A percentile compares a stretch with the other conserved stretches of the same genome.
phyloP scores from a whole-genome alignment of 2,888 invertebrate genomes.

The Hemaris fuciformis region DNA sequence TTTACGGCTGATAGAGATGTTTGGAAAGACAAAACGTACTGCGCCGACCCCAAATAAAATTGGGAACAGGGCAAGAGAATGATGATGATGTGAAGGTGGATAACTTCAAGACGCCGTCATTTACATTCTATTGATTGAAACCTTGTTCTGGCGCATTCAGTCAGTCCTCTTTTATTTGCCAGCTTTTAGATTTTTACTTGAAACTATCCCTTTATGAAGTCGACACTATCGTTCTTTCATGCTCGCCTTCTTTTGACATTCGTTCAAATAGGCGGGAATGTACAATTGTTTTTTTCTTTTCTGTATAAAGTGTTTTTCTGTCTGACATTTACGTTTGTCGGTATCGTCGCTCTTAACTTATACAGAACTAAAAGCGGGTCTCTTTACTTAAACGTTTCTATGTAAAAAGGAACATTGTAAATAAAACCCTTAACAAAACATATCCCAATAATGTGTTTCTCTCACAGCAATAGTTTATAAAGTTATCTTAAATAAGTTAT shows the following conservation, averaged over 20 bases:
- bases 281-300: background rate
- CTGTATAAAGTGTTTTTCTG: background rate
- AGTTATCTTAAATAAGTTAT: background rate
- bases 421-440: constrained; percentile 18
- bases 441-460: background rate
- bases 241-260: background rate
- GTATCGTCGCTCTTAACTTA: background rate
- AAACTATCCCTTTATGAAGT: background rate
- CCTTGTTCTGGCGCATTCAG: background rate
- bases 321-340: background rate
- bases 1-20: too few species aligned
- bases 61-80: too few species aligned
- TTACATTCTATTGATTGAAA: background rate
- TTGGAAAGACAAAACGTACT: too few species aligned
- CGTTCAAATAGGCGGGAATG: background rate
- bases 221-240: background rate
- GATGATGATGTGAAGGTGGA: too few species aligned
- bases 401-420: background rate
- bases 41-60: too few species aligned
- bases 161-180: background rate
- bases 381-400: background rate
- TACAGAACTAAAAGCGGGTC: background rate
- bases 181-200: background rate
- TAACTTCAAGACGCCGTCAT: background rate
- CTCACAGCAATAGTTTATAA: background rate